Base-by-base conservation (phyloP, 1,140 invertebrate genomes). In the Geopemphigus sp. region DNA sequence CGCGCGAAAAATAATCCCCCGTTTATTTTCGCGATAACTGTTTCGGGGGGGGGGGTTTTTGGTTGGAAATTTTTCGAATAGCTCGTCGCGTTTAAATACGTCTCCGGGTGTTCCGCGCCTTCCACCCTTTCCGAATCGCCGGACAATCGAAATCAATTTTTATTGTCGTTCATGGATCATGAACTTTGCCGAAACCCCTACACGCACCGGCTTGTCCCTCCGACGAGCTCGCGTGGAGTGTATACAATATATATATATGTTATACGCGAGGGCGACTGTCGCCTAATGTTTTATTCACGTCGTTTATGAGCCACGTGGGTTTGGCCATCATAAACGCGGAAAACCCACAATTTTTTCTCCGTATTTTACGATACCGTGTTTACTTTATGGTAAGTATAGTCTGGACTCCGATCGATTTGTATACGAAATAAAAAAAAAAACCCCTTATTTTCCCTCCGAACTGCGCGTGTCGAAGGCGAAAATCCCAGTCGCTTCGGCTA, bases 271-370 rank as follows among this genome's bases (percentile, higher is more conserved):
- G 74, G 54, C 57, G 57, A 78, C 57, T 59, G 56, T 78, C 74
- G 74, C 39, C 72, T 78, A 78, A 78, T 78, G 74, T 78, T 78
- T 78, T 78, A 78, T 78, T 78, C 74, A 78, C 57, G 57, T 61
- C 45, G 15, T 61, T 78, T 63, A 63, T 78, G 74, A 61, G 74
- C 74, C 74, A 78, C 74, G 56, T 63, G 74, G 57, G 74, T 78
- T 50, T 47, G 74, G 56, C 74, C 29, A 76, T 61, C 74, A 78
- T 78, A 78, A 61, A 78, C n/a, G 56, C 56, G 54, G n/a, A 59
- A 50, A 74, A 78, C 74, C 56, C 56, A 78, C 56, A 78, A 78
- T 78, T 61, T 78, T 78, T 78, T 78, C 39, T 24, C 56, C 54
- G 47, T 78, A 78, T 78, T 78, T 78, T 78, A 78, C 57, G 74